These are phyloP conservation scores for Dione juno DNA, from an alignment of 2,888 invertebrate species.

Conservation along the genomic window DNA sequence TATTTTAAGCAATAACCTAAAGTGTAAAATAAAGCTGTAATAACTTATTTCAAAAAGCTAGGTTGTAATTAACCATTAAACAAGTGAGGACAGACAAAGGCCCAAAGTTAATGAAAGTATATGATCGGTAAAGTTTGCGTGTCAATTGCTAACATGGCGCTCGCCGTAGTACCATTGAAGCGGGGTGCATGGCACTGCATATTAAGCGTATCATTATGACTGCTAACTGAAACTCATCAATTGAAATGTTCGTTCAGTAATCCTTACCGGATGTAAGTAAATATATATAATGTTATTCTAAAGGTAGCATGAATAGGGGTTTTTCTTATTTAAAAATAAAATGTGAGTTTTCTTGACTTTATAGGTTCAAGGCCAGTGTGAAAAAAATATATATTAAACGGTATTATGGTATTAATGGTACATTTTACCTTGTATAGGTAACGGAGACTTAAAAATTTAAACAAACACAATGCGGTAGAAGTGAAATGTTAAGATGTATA, in stretches of 20 bases:
- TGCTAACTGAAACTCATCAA: slow-evolving; percentile 31
- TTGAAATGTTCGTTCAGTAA: slow-evolving; percentile 5
- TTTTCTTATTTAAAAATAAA: background rate
- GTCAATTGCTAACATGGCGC: slow-evolving; percentile 68
- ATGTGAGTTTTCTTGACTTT: background rate
- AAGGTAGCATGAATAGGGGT: background rate
- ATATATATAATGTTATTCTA: background rate
- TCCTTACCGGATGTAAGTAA: background rate
- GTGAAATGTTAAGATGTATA: no score
- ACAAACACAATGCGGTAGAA: no score
- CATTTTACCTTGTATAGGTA: no score
- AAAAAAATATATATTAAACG: no score
- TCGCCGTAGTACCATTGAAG: slow-evolving; percentile 62
- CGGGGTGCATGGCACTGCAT: slow-evolving; percentile 69
- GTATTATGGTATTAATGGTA: no score
- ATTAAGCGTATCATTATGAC: slow-evolving; percentile 39
- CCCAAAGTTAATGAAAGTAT: slow-evolving; percentile 57
- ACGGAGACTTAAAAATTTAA: no score
- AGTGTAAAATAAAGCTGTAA: background rate
- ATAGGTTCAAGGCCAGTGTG: background rate
- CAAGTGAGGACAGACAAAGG: slow-evolving; percentile 24
- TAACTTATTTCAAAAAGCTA: background rate
- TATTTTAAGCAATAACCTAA: background rate
- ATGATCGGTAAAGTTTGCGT: slow-evolving; percentile 65
- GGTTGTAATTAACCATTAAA: slow-evolving; percentile 4